Percentiles rank a stretch among this genome's conserved stretches.
These are phyloP conservation scores for Adoxophyes honmai DNA, from an alignment of 1,140 invertebrate genomes.

Conservation along the genomic window DNA sequence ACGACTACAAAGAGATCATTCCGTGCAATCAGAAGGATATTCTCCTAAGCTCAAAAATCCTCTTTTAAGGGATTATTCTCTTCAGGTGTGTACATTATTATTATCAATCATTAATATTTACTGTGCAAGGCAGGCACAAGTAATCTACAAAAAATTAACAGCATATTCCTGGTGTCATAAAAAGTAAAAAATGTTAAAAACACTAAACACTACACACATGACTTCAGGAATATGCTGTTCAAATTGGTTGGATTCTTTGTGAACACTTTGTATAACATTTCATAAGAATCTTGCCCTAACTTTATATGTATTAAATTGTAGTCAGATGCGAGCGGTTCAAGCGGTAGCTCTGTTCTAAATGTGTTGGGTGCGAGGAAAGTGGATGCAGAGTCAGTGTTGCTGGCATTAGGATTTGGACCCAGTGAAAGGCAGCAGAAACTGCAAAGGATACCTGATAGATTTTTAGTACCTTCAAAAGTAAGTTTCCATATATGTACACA, in stretches of 20 bases:
- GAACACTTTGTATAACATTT: too few species aligned
- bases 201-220: too few species aligned
- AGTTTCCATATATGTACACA: constrained; percentile 18
- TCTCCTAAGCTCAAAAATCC: constrained; percentile 69
- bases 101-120: background rate
- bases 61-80: constrained; percentile 68
- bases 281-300: too few species aligned
- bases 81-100: constrained; percentile 51
- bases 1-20: constrained; percentile 65
- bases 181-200: too few species aligned
- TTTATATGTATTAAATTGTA: constrained; percentile 71
- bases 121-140: too few species aligned
- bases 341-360: constrained; percentile 83
- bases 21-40: constrained; percentile 71
- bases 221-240: too few species aligned
- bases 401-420: constrained; percentile 84
- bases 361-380: constrained; percentile 84
- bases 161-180: too few species aligned
- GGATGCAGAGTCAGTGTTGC: constrained; percentile 85
- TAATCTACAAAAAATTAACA: too few species aligned
- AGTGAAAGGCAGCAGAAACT: constrained; percentile 76
- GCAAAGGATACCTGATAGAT: constrained; percentile 82
- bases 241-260: too few species aligned
- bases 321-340: constrained; percentile 81
- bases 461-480: constrained; percentile 72